A percentile compares a stretch with the other conserved stretches of the same genome.
phyloP scores from a whole-genome alignment of 2,113 vertebrate species.

The Paradisaea rubra region DNA sequence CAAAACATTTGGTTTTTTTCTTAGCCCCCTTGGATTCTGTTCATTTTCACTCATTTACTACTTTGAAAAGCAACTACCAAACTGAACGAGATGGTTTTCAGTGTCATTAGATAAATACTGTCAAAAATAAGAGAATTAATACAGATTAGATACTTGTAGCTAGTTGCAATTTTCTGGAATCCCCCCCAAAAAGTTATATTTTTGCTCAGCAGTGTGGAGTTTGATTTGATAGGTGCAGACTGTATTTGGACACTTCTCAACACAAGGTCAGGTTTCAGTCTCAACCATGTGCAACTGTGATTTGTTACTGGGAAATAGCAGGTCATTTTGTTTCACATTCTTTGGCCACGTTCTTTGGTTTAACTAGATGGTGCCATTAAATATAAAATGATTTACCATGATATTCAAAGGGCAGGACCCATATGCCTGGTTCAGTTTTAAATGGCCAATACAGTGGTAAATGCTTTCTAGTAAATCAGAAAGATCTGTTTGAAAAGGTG shows the following conservation, averaged over 20 bases:
- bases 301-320: not conserved
- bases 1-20: rapidly evolving
- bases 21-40: not conserved
- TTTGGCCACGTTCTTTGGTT: not conserved
- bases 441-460: not conserved
- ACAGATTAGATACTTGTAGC: not conserved
- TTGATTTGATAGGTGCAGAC: not conserved
- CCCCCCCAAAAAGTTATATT: rapidly evolving
- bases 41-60: not conserved
- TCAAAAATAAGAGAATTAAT: not conserved
- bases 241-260: not conserved
- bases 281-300: not conserved
- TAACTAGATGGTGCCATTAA: not conserved
- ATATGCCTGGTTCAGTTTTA: not conserved
- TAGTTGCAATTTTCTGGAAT: not conserved
- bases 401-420: not conserved
- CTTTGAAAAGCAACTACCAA: not conserved
- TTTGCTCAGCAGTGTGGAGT: not conserved
- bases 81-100: not conserved
- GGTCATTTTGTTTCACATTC: not conserved
- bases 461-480: not conserved
- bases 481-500: not conserved
- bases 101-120: not conserved
- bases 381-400: not conserved
- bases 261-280: not conserved